Percentiles rank a stretch among this genome's conserved stretches.
phyloP scores from a whole-genome alignment of 2,113 vertebrate species.

The Mus pahari region DNA sequence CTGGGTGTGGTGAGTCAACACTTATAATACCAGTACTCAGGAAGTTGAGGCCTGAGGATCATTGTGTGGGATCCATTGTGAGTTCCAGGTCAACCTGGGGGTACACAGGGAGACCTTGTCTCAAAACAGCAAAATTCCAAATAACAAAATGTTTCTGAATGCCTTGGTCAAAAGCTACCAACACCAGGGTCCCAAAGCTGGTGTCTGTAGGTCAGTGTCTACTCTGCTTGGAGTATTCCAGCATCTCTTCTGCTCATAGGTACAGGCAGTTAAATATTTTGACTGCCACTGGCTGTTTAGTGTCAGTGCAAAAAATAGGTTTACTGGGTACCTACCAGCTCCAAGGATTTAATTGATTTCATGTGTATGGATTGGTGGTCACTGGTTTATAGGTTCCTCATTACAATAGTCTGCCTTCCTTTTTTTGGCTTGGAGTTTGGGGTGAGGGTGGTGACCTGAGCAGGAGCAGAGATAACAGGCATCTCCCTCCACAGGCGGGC shows the following conservation, averaged over 20 bases:
- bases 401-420: background rate
- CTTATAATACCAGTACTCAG: background rate
- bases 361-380: background rate
- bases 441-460: background rate
- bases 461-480: background rate
- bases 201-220: background rate
- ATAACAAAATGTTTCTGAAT: background rate
- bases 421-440: background rate
- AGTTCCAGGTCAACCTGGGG: background rate
- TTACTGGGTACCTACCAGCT: background rate
- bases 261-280: background rate
- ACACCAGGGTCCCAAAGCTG: background rate
- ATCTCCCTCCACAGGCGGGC: slow-evolving; percentile 88
- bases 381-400: background rate
- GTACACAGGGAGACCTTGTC: background rate
- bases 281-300: background rate
- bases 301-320: background rate
- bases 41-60: background rate
- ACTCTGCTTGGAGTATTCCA: background rate
- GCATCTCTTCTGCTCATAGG: background rate
- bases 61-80: background rate
- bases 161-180: background rate
- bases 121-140: background rate
- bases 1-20: too few species aligned
- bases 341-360: background rate